Percentiles rank a stretch among this genome's conserved stretches.
Conservation (phyloP, 2,113 vertebrate species). For the Protomyctophum bolini region DNA sequence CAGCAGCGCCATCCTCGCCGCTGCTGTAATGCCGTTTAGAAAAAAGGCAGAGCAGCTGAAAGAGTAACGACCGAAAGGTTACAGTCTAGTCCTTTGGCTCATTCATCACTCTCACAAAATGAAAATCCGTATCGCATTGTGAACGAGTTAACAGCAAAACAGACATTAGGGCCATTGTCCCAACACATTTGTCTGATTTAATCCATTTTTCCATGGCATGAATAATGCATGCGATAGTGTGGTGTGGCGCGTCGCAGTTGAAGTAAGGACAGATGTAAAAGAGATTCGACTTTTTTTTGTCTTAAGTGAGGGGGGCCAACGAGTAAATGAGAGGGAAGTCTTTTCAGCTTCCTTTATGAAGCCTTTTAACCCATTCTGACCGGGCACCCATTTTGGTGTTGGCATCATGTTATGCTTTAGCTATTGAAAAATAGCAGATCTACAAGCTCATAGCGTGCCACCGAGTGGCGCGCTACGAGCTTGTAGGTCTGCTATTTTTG, state of each 20-base stretch:
- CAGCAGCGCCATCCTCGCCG: not conserved
- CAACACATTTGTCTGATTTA: not conserved
- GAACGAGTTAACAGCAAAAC: not conserved
- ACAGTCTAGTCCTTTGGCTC: not conserved
- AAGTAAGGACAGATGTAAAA: not conserved
- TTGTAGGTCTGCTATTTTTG: too few species aligned
- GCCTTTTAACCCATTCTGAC: too few species aligned
- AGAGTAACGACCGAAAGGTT: not conserved
- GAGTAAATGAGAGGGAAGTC: conserved; percentile 18
- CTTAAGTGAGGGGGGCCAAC: not conserved
- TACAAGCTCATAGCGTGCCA: too few species aligned
- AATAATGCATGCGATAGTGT: not conserved
- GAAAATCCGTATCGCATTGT: conserved; percentile 1
- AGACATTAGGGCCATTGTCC: not conserved
- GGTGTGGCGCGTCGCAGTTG: not conserved
- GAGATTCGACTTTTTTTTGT: not conserved
- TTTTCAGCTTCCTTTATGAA: conserved; percentile 15
- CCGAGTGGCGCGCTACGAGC: too few species aligned
- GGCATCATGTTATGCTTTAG: too few species aligned
- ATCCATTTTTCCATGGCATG: not conserved
- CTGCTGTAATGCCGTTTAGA: not conserved
- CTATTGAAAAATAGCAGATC: too few species aligned
- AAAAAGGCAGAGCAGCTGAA: not conserved
- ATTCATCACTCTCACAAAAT: not conserved
- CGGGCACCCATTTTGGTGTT: too few species aligned